Percentiles rank a stretch among this genome's conserved stretches.
phyloP scores from a whole-genome alignment of 2,888 invertebrate genomes.

The Epistrophe eligans region DNA sequence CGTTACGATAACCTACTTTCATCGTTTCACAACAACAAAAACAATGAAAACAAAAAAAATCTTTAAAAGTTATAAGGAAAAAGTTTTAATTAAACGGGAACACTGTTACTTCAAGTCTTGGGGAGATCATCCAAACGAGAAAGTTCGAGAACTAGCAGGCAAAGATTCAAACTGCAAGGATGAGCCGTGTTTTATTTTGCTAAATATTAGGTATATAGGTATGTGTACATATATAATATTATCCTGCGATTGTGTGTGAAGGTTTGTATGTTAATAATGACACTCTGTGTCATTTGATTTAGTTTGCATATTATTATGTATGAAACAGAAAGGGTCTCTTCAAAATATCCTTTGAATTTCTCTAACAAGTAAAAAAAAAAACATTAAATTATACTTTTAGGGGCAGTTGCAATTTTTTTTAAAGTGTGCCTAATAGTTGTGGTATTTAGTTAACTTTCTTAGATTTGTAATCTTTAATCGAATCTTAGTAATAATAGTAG shows the following conservation, averaged over 20 bases:
- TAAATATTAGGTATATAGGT: constrained; percentile 1
- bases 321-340: too few species aligned
- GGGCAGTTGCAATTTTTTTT: too few species aligned
- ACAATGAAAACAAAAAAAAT: not conserved
- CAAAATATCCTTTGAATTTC: too few species aligned
- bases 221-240: constrained; percentile 21
- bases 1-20: constrained; percentile 40
- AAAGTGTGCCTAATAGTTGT: too few species aligned
- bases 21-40: constrained; percentile 19
- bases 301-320: not conserved
- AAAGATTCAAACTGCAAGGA: constrained; percentile 16
- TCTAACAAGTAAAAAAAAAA: too few species aligned
- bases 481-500: too few species aligned
- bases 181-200: constrained; percentile 13
- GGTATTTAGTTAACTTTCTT: too few species aligned
- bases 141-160: constrained; percentile 5
- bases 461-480: too few species aligned
- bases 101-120: constrained; percentile 45
- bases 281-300: not conserved
- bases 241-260: constrained; percentile 32
- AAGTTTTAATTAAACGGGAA: constrained; percentile 72
- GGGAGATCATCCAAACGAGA: constrained; percentile 9
- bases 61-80: constrained; percentile 48
- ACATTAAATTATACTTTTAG: too few species aligned
- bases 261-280: not conserved